Percentiles rank a stretch among this genome's conserved stretches.
These are phyloP conservation scores for Sapayoa aenigma DNA, from an alignment of 2,113 vertebrate species.

Conservation along the genomic window DNA sequence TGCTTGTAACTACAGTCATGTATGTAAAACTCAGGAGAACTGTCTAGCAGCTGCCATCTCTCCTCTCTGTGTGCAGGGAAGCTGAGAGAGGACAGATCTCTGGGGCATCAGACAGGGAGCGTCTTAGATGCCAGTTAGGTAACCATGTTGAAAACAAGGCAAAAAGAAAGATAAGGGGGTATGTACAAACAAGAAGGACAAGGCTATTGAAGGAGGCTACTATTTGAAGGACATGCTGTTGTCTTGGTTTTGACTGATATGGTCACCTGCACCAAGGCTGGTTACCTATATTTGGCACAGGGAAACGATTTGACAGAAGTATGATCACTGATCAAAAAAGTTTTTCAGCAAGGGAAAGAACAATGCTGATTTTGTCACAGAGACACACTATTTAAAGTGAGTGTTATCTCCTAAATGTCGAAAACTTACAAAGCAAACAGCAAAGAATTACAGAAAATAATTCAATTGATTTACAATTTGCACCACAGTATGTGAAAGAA, in stretches of 20 bases:
- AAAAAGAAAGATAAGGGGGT: background rate
- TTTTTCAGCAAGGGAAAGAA: background rate
- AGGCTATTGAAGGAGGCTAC: background rate
- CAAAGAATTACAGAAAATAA: background rate
- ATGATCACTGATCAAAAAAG: background rate
- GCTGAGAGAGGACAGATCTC: background rate
- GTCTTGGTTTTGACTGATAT: background rate
- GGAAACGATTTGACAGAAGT: background rate
- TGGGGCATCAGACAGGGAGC: fast-evolving
- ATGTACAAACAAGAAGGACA: background rate
- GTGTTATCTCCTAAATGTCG: background rate
- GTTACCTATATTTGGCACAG: background rate
- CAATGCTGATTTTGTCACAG: background rate
- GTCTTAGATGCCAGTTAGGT: background rate
- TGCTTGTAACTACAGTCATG: background rate
- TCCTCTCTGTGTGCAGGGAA: background rate
- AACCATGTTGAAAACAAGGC: background rate
- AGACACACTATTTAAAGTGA: fast-evolving
- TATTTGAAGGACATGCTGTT: background rate
- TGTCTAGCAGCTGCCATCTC: background rate
- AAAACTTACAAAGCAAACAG: background rate
- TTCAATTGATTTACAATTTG: background rate
- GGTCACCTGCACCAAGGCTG: background rate
- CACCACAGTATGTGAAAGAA: background rate
- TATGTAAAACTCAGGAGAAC: background rate